Percentiles rank a stretch among this genome's conserved stretches.
phyloP scores from a whole-genome alignment of 2,797 vertebrate species.

The Rousettus madagascariensis region DNA sequence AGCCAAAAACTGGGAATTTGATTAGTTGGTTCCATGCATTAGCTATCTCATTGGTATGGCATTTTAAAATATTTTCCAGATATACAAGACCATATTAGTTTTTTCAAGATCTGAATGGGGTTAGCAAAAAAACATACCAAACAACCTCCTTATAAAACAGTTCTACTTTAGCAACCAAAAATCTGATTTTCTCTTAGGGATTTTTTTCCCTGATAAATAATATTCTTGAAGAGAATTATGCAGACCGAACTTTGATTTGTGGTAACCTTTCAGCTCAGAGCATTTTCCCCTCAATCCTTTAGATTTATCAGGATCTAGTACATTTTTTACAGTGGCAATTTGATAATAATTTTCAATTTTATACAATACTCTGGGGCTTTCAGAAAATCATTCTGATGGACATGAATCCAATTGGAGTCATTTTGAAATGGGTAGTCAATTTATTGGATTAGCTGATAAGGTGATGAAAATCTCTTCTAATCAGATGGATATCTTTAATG shows the following conservation, averaged over 20 bases:
- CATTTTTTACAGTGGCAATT: constrained; percentile 62
- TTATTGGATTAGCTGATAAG: constrained; percentile 80
- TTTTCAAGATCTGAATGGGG: constrained; percentile 45
- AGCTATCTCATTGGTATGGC: constrained; percentile 74
- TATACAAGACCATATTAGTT: constrained; percentile 58
- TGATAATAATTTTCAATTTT: constrained; percentile 74
- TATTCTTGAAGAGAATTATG: constrained; percentile 32
- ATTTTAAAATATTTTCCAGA: constrained; percentile 79
- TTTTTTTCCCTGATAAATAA: constrained; percentile 54
- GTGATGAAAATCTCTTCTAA: constrained; percentile 81
- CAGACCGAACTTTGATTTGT: constrained; percentile 50
- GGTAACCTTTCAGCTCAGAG: constrained; percentile 19
- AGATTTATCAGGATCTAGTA: constrained; percentile 55
- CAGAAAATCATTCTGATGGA: constrained; percentile 69
- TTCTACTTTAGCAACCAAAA: constrained; percentile 29
- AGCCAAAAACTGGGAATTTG: constrained; percentile 56
- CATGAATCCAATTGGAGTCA: constrained; percentile 74
- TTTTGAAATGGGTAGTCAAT: constrained; percentile 77
- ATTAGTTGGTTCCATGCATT: constrained; percentile 59
- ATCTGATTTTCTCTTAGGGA: constrained; percentile 14
- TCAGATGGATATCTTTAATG: constrained; percentile 71
- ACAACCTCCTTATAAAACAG: constrained; percentile 34
- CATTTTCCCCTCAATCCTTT: constrained; percentile 34
- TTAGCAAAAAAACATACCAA: constrained; percentile 60
- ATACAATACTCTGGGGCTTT: constrained; percentile 64